These are phyloP conservation scores for Schlechtendalia chinensis DNA, from an alignment of 1,140 invertebrate species.

Conservation along the genomic window DNA sequence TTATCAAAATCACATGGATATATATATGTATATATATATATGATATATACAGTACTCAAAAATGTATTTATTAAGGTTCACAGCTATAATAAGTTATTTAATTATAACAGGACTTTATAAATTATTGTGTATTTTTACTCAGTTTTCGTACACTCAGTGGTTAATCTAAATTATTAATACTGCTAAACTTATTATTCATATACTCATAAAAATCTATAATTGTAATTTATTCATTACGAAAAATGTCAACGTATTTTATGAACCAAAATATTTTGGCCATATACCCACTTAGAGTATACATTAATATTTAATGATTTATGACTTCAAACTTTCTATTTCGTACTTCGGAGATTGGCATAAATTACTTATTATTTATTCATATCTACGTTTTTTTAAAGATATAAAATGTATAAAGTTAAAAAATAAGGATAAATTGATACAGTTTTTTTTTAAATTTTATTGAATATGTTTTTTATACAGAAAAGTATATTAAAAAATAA, in stretches of 20 bases:
- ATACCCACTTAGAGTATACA: not conserved
- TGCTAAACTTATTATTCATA: no score
- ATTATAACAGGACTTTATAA: no score
- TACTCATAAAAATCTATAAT: not conserved
- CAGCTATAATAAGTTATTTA: no score
- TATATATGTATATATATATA: no score
- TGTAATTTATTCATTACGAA: not conserved
- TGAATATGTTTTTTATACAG: not conserved
- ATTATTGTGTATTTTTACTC: not conserved
- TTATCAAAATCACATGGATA: no score
- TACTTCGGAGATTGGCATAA: not conserved
- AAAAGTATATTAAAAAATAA: not conserved
- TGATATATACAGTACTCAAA: no score
- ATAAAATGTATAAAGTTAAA: not conserved
- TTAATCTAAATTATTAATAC: not conserved
- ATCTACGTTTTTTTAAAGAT: not conserved
- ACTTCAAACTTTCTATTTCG: not conserved
- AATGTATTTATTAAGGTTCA: no score
- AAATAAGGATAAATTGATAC: not conserved
- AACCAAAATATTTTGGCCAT: not conserved
- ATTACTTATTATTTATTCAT: not conserved
- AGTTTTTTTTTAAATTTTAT: not conserved
- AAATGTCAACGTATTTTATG: not conserved
- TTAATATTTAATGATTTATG: not conserved
- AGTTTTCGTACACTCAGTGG: not conserved